Conservation (phyloP, 1,140 invertebrate genomes). For the Eueides isabella region DNA sequence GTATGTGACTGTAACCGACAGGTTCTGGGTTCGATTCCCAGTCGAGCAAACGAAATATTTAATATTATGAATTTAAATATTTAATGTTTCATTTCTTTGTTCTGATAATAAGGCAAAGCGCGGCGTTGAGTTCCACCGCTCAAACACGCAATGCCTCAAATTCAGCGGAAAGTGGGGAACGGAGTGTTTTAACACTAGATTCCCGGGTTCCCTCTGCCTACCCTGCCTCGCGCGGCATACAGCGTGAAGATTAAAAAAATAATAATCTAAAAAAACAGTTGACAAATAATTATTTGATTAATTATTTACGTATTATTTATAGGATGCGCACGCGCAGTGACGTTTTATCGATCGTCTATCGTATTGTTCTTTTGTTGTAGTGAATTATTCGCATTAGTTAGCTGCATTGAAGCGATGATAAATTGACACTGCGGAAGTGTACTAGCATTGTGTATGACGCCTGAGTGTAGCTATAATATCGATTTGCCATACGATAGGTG, state of each 20-base stretch:
- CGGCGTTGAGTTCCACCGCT: too few species aligned
- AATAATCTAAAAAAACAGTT: neutral
- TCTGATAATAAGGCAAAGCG: too few species aligned
- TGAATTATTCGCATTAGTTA: slow-evolving; percentile 31
- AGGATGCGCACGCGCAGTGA: slow-evolving; percentile 7
- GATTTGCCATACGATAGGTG: neutral
- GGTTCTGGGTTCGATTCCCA: too few species aligned
- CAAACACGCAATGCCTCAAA: too few species aligned
- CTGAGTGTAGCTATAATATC: neutral
- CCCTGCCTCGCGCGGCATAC: too few species aligned
- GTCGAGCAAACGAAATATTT: too few species aligned
- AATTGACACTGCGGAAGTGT: slow-evolving; percentile 27
- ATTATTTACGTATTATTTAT: neutral
- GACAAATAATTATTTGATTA: neutral
- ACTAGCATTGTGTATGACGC: slow-evolving; percentile 10
- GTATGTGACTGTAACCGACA: too few species aligned
- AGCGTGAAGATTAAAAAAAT: neutral
- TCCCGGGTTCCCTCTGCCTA: too few species aligned
- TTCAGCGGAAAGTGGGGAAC: too few species aligned
- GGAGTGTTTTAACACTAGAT: too few species aligned
- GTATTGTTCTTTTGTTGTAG: slow-evolving; percentile 36
- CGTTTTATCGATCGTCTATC: slow-evolving; percentile 17
- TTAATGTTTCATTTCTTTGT: too few species aligned
- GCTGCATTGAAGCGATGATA: slow-evolving; percentile 35
- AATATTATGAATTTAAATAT: too few species aligned